Base-by-base conservation (phyloP, 2,888 invertebrate genomes). In the Syrphus vitripennis region DNA sequence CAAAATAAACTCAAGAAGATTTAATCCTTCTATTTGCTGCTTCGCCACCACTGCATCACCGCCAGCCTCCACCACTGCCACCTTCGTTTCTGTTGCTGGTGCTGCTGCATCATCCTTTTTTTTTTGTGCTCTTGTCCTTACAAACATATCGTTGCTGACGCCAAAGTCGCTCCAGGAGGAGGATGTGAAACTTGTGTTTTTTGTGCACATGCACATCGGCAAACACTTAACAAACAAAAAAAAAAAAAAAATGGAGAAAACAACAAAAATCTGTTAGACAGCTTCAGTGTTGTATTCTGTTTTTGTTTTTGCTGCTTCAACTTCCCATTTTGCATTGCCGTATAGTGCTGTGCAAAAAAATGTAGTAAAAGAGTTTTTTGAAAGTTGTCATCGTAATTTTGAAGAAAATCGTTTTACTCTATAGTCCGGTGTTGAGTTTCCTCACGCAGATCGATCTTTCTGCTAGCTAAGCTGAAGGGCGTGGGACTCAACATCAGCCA, bases 1-100 rank as follows among this genome's bases (percentile, higher is more conserved):
- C 61, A 84, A 81, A 84, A 84, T 84, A 84, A 84, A 76, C 84
- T 81, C 72, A 72, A 76, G 83, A 83, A 78, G 81, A 80, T 80
- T 84, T 50, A 81, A 84, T 84, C 80, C 71, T 71, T 53, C 21
- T 63, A 16, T 40, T 24, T 61, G 61, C 24, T 61, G 40, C 61
- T 57, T 34, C 45, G 9, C 50, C 53, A 45, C 45, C 19, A 4
- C 48, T 48, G 21, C 19, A 19, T 21, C 9, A 48, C 21, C 19
- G 12, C 19, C 48, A 5, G 9, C 42, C 9, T 6, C 48, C 14
- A 24, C 59, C 48, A 12, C 55, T 29, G 34, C 57, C 6, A 34
- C 21, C 34, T n/a, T 29, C 16, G 10, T 0, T 14, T 10, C 19
- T 19, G 1, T 4, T 55, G 16, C 19, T 19, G 1, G 4, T 55